Conservation (phyloP, 2,888 invertebrate genomes). For the Sussaba pulchella region DNA sequence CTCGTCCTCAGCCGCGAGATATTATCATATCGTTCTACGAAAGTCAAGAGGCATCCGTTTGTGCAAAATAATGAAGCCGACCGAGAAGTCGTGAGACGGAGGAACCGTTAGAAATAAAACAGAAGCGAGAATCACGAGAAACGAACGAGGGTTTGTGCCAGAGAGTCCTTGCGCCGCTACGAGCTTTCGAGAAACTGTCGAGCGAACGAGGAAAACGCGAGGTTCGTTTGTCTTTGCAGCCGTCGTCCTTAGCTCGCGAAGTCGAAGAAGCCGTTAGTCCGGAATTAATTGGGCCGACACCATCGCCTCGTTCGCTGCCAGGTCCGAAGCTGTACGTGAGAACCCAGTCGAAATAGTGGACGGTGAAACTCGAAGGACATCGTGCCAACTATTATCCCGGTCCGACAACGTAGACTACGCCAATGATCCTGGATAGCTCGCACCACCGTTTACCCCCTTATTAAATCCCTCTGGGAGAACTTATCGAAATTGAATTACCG, state of each 20-base stretch:
- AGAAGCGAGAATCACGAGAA: neutral
- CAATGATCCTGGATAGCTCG: constrained; percentile 35
- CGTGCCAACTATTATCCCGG: constrained; percentile 26
- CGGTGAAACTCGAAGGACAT: constrained; percentile 23
- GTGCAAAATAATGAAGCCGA: constrained; percentile 35
- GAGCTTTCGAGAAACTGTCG: constrained; percentile 17
- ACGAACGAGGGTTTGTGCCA: neutral
- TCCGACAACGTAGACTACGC: constrained; percentile 21
- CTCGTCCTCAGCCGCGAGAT: too few species aligned
- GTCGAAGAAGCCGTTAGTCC: constrained; percentile 51
- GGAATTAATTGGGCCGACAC: constrained; percentile 60
- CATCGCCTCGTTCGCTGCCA: constrained; percentile 29
- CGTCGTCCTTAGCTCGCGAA: constrained; percentile 55
- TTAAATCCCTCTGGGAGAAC: constrained; percentile 49
- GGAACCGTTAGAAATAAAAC: neutral
- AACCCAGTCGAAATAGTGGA: constrained; percentile 37
- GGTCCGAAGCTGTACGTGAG: constrained; percentile 21
- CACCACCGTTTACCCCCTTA: constrained; percentile 32
- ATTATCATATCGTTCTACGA: too few species aligned
- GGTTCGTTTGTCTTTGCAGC: constrained; percentile 1
- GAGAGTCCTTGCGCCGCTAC: neutral
- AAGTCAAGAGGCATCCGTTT: constrained; percentile 9
- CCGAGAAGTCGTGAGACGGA: constrained; percentile 1
- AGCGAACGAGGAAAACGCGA: neutral
- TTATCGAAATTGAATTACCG: constrained; percentile 60